These are phyloP conservation scores for Marmota flaviventris DNA, from an alignment of 2,113 vertebrate species.

Conservation along the genomic window DNA sequence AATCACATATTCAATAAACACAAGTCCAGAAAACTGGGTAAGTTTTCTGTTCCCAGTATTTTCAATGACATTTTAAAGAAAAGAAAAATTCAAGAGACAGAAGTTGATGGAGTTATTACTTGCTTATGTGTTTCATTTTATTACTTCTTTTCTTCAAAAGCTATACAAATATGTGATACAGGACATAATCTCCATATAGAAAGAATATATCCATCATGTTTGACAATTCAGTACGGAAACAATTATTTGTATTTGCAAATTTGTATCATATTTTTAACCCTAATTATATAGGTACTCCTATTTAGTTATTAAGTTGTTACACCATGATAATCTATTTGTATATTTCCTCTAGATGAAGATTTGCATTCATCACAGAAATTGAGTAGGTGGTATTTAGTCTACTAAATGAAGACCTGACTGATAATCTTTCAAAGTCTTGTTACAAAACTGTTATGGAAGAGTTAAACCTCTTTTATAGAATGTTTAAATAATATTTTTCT, in stretches of 20 bases:
- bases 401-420: background rate
- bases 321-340: background rate
- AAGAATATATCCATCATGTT: background rate
- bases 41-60: background rate
- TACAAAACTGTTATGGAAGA: background rate
- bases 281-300: background rate
- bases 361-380: background rate
- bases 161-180: background rate
- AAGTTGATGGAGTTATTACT: background rate
- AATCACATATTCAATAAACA: background rate
- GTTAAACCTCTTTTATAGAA: background rate
- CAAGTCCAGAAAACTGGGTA: background rate
- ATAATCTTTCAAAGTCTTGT: background rate
- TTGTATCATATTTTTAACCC: background rate
- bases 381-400: background rate
- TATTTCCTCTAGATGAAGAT: background rate
- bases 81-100: background rate
- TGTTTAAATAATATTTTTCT: background rate
- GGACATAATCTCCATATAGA: background rate
- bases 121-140: background rate
- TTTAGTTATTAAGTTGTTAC: background rate
- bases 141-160: background rate
- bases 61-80: slow-evolving; percentile 47
- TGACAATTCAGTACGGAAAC: background rate
- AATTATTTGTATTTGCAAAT: background rate